Base-by-base conservation (phyloP, 2,113 vertebrate species). In the Gopherus evgoodei region DNA sequence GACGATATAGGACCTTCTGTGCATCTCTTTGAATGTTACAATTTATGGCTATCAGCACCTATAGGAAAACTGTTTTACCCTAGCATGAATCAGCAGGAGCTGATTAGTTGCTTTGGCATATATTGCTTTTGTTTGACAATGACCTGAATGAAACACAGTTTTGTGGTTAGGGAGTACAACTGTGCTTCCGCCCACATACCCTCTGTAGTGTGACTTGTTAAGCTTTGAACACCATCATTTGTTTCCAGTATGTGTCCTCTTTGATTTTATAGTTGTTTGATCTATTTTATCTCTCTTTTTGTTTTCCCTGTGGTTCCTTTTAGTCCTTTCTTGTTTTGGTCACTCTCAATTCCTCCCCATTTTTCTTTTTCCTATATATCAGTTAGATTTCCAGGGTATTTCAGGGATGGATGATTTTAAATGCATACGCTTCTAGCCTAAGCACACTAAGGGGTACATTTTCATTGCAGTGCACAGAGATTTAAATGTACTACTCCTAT, bases 321-420 rank as follows among this genome's bases (percentile, higher is more conserved):
- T 29, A 35, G 11, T 11, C 65, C 1, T 52, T 93, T 92, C 88
- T 81, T 81, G 0, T 82, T 91, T 85, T 52, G 11, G 19, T 35
- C 24, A 1, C 83, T 95, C 54, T 86, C 35, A 94, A 87, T 83
- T 44, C 19, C 35, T 79, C 83, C 44, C 27, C 5, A 14, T 10
- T 21, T 56, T 6, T 6, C 21, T 35, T 14, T 88, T 78, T 50
- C 56, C 50, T 80, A 57, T 56, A 54, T 54, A 83, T 76, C 93
- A 62, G 81, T 22, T 62, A 59, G 31, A 52, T 38, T 84, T 94
- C 89, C 90, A 89, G 29, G 7, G 89, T 83, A 91, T 92, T 96
- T 97, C 91, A 85, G 85, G 87, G 29, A 97, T 94, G 81, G 24
- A 13, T 54, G 44, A 54, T 94, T 95, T 95, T 47, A 84, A 94